Percentiles rank a stretch among this genome's conserved stretches.
Conservation (phyloP, 2,113 vertebrate genomes). For the Otis tarda region DNA sequence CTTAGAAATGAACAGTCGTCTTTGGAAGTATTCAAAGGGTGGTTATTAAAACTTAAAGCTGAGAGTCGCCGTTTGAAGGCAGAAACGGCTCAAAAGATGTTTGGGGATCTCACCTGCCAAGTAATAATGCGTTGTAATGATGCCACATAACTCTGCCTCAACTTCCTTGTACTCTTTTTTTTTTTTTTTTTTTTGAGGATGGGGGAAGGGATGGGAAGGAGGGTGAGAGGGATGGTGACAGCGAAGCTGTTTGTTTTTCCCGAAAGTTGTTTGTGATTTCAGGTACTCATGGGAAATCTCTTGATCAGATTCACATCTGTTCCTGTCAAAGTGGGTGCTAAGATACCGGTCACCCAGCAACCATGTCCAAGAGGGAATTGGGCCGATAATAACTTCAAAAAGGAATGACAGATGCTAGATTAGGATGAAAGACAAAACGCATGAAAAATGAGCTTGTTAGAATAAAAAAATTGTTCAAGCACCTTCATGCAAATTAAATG, state of each 20-base stretch:
- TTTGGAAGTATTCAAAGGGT: slow-evolving; percentile 25
- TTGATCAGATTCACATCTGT: slow-evolving; percentile 99
- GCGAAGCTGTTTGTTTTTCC: slow-evolving; percentile 97
- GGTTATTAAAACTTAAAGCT: slow-evolving; percentile 18
- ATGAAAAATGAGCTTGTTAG: slow-evolving; percentile 97
- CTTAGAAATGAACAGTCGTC: not conserved
- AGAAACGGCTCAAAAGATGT: not conserved
- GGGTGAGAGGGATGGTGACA: slow-evolving; percentile 71
- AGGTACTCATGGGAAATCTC: slow-evolving; percentile 99
- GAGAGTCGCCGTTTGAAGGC: not conserved
- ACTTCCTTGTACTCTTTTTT: slow-evolving; percentile 42
- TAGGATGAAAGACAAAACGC: slow-evolving; percentile 93
- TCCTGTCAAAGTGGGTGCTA: slow-evolving; percentile 99
- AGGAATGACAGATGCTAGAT: slow-evolving; percentile 99
- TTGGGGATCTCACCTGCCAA: slow-evolving; percentile 22
- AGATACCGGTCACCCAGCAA: slow-evolving; percentile 99
- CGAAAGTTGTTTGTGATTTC: slow-evolving; percentile 99
- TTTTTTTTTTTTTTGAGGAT: not conserved
- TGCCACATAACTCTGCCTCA: slow-evolving; percentile 23
- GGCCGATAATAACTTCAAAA: slow-evolving; percentile 99
- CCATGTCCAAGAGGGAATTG: slow-evolving; percentile 99
- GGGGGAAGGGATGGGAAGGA: slow-evolving; percentile 57
- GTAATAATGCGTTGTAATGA: slow-evolving; percentile 12
- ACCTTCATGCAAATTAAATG: slow-evolving; percentile 97
- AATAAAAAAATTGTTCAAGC: slow-evolving; percentile 96